phyloP scores from a whole-genome alignment of 2,888 invertebrate genomes.

The Meteorus colon region DNA sequence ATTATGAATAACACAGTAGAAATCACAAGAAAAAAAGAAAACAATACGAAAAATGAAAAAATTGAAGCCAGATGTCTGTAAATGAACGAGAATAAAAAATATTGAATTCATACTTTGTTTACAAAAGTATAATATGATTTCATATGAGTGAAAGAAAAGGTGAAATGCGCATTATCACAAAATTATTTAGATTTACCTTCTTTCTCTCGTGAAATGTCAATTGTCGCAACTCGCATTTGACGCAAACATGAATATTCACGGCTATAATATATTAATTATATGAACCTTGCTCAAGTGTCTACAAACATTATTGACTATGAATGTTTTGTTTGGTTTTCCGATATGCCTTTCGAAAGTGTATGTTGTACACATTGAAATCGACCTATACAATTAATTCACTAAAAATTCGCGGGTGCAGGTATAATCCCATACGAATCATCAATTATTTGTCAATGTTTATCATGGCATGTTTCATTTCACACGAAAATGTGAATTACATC shows the following conservation, averaged over 20 bases:
- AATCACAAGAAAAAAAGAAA: constrained; percentile 42
- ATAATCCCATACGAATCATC: constrained; percentile 23
- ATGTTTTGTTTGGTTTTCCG: constrained; percentile 14
- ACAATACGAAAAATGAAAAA: constrained; percentile 29
- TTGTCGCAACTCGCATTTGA: constrained; percentile 12
- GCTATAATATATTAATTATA: constrained; percentile 26
- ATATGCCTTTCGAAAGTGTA: constrained; percentile 38
- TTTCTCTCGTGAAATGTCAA: constrained; percentile 32
- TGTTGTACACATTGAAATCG: constrained; percentile 23
- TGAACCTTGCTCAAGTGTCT: constrained; percentile 33
- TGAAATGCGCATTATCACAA: constrained; percentile 42
- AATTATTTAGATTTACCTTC: constrained; percentile 36
- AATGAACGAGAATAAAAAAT: background rate
- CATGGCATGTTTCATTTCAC: constrained; percentile 17
- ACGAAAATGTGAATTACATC: constrained; percentile 27
- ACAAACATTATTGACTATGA: constrained; percentile 38
- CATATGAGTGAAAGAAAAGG: background rate
- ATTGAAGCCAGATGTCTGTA: background rate
- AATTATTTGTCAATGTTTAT: constrained; percentile 41
- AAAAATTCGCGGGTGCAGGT: constrained; percentile 32
- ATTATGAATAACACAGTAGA: constrained; percentile 43
- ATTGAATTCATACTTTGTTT: background rate
- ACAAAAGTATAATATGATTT: background rate
- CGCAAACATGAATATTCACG: constrained; percentile 19
- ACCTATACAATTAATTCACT: constrained; percentile 33